A percentile compares a stretch with the other conserved stretches of the same genome.
Conservation (phyloP, 1,140 invertebrate genomes). For the Lordiphosa clarofinis region DNA sequence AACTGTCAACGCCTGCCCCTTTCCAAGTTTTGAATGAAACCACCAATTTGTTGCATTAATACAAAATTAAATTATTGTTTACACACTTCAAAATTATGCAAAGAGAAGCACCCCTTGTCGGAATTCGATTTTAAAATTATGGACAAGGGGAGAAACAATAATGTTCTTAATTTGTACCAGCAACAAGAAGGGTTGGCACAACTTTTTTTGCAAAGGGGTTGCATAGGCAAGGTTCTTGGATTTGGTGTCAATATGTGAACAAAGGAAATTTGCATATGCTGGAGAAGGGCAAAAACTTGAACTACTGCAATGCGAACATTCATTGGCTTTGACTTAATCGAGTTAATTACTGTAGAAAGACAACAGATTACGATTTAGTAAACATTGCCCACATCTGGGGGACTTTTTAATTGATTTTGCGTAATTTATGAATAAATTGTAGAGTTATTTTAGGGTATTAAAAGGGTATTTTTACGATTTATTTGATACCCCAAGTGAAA, state of each 20-base stretch:
- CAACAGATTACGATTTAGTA: too few species aligned
- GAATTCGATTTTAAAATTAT: conserved; percentile 31
- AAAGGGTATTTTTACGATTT: too few species aligned
- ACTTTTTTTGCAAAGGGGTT: conserved; percentile 12
- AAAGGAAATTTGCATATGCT: conserved; percentile 32
- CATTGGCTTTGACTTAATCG: conserved; percentile 31
- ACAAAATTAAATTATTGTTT: conserved; percentile 63
- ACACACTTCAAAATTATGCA: conserved; percentile 38
- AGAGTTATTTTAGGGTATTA: too few species aligned
- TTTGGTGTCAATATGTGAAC: conserved; percentile 29
- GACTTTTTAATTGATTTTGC: too few species aligned
- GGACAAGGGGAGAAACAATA: conserved; percentile 9
- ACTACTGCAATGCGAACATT: conserved; percentile 14
- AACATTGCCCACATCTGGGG: too few species aligned
- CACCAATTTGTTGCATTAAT: conserved; percentile 55
- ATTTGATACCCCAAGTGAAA: too few species aligned
- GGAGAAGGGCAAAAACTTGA: not conserved
- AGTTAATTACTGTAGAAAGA: not conserved
- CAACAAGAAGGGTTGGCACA: conserved; percentile 25
- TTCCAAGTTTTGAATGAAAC: conserved; percentile 21
- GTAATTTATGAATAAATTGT: too few species aligned
- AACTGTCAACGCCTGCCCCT: conserved; percentile 4
- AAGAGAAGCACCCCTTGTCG: conserved; percentile 1
- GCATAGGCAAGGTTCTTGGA: not conserved
- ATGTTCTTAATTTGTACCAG: conserved; percentile 26